These are phyloP conservation scores for Scomber colias DNA, from an alignment of 2,113 vertebrate genomes.

Conservation along the genomic window DNA sequence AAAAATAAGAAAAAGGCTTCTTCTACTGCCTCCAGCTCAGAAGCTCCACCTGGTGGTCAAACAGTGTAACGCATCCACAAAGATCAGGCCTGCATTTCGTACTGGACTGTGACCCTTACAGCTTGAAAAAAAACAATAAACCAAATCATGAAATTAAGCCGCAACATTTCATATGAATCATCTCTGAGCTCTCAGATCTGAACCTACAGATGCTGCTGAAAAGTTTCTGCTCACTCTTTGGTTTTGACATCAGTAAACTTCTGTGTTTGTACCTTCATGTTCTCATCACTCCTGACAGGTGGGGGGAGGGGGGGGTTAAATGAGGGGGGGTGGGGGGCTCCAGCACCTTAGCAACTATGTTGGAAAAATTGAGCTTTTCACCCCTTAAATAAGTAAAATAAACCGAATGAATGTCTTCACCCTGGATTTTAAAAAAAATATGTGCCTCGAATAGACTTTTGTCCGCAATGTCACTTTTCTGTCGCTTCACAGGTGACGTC, in stretches of 20 bases:
- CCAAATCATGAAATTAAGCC: too few species aligned
- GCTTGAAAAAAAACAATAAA: too few species aligned
- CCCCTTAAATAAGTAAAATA: not conserved
- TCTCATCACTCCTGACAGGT: not conserved
- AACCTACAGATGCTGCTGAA: not conserved
- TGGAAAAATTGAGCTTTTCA: not conserved
- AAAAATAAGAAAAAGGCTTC: not conserved
- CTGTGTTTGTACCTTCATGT: not conserved
- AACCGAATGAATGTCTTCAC: constrained; percentile 32
- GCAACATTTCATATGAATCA: too few species aligned
- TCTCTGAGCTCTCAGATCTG: constrained; percentile 5
- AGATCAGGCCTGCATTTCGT: not conserved
- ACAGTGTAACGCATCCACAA: not conserved
- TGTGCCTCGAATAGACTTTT: constrained; percentile 41
- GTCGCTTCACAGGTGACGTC: not conserved
- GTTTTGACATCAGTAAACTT: not conserved
- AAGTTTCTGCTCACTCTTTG: not conserved
- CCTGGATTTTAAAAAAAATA: constrained; percentile 13
- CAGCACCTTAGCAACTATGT: constrained; percentile 3
- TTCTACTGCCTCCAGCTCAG: not conserved
- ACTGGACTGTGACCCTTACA: too few species aligned
- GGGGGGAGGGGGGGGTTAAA: not conserved
- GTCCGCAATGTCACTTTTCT: too few species aligned
- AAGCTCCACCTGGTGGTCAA: not conserved
- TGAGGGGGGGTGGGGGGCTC: not conserved